Evolutionary conservation across 2,797 vertebrate species (phyloP).

Genomic region (Tenualosa ilisha): DNA sequence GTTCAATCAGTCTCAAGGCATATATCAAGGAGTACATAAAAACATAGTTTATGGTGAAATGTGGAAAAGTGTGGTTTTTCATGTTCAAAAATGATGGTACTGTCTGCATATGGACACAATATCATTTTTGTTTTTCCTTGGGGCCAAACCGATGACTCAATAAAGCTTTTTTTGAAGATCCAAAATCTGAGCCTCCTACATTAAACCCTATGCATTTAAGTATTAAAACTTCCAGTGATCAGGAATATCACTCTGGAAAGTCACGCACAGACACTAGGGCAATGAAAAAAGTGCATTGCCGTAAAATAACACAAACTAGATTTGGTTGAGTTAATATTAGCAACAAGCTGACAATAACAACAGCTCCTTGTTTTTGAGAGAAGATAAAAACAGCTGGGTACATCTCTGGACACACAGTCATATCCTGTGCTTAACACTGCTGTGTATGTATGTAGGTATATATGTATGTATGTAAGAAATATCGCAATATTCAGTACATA

Average conservation of each 20-base stretch:
- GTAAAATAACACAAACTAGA: neutral
- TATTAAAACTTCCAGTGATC: neutral
- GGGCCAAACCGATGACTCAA: slow-evolving; percentile 67
- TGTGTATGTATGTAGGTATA: neutral
- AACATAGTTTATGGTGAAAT: neutral
- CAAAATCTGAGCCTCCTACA: slow-evolving; percentile 19
- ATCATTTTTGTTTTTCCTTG: slow-evolving; percentile 50
- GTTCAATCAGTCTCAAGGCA: neutral
- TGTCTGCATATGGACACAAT: slow-evolving; percentile 38
- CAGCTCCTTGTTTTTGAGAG: neutral
- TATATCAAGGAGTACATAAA: neutral
- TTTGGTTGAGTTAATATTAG: neutral
- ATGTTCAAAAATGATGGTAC: slow-evolving; percentile 42
- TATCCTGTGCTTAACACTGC: too few species aligned
- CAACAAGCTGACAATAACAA: neutral
- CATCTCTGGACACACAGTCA: too few species aligned
- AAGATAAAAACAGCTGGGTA: neutral
- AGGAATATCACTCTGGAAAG: neutral
- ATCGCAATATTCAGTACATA: too few species aligned
- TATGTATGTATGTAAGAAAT: neutral
- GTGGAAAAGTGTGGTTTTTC: slow-evolving; percentile 32
- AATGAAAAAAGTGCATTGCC: neutral
- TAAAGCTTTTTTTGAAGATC: slow-evolving; percentile 58
- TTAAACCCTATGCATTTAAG: neutral
- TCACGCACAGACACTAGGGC: neutral